Evolutionary conservation across 1,140 invertebrate species (phyloP).

Genomic region (Formica selysi): DNA sequence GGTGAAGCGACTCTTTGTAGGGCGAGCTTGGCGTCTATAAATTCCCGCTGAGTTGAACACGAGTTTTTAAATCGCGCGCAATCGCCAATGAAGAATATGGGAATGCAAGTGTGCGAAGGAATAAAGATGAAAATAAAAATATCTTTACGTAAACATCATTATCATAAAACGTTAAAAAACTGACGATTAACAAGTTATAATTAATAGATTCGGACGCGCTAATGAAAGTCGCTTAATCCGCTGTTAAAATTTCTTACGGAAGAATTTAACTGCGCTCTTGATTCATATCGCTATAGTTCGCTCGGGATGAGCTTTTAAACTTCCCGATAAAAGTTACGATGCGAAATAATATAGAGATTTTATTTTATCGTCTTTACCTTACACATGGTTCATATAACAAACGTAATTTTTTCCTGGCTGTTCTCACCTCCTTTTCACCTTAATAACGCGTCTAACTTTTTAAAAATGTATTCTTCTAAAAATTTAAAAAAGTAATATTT

Average conservation of each 20-base stretch:
- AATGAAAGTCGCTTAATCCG: neutral
- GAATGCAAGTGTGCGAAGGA: neutral
- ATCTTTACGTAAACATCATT: neutral
- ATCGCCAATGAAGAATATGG: neutral
- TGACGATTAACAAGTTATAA: slow-evolving; percentile 1
- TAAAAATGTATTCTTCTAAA: neutral
- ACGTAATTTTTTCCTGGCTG: neutral
- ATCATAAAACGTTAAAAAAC: neutral
- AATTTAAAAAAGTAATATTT: slow-evolving; percentile 24
- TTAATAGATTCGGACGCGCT: neutral
- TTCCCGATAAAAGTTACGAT: slow-evolving; percentile 40
- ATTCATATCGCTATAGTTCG: slow-evolving; percentile 33
- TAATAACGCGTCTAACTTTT: slow-evolving; percentile 15
- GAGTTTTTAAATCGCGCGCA: slow-evolving; percentile 40
- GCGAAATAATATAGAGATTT: slow-evolving; percentile 58
- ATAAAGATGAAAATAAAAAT: neutral
- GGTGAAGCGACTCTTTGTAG: slow-evolving; percentile 31
- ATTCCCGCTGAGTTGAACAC: slow-evolving; percentile 34
- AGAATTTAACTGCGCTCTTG: neutral
- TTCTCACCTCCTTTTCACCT: neutral
- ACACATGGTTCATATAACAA: slow-evolving; percentile 12
- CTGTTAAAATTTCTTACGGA: neutral
- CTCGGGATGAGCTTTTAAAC: slow-evolving; percentile 34
- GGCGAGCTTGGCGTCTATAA: slow-evolving; percentile 50
- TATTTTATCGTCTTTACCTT: slow-evolving; percentile 43